Evolutionary conservation across 2,113 vertebrate genomes (phyloP).

Genomic region (Rostratula benghalensis): DNA sequence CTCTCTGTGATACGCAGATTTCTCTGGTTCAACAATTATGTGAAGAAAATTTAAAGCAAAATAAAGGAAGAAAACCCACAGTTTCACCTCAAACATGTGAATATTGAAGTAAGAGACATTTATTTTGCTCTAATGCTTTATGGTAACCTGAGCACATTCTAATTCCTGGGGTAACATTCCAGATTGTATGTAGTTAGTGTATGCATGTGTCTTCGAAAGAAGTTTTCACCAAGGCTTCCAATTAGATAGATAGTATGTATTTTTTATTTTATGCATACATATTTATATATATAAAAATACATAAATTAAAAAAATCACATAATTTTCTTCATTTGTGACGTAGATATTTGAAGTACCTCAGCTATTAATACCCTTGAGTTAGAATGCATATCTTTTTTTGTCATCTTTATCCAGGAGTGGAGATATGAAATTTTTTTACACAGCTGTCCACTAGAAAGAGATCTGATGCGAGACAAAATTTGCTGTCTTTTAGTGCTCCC

Average conservation of each 20-base stretch:
- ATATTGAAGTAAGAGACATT: neutral
- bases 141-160: neutral
- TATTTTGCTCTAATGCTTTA: neutral
- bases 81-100: neutral
- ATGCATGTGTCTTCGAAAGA: neutral
- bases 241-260: neutral
- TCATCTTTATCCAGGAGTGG: neutral
- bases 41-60: neutral
- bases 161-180: neutral
- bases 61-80: neutral
- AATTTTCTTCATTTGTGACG: neutral
- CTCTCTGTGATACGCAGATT: neutral
- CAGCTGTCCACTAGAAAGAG: neutral
- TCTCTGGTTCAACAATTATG: neutral
- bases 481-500: neutral
- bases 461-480: neutral
- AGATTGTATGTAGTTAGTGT: too few species aligned
- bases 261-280: neutral
- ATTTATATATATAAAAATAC: neutral
- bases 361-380: neutral
- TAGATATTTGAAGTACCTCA: neutral
- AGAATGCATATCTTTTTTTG: neutral
- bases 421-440: neutral
- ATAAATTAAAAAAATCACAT: neutral
- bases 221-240: neutral